These are phyloP conservation scores for Megalurothrips usitatus DNA, from an alignment of 2,888 invertebrate genomes.

Conservation along the genomic window DNA sequence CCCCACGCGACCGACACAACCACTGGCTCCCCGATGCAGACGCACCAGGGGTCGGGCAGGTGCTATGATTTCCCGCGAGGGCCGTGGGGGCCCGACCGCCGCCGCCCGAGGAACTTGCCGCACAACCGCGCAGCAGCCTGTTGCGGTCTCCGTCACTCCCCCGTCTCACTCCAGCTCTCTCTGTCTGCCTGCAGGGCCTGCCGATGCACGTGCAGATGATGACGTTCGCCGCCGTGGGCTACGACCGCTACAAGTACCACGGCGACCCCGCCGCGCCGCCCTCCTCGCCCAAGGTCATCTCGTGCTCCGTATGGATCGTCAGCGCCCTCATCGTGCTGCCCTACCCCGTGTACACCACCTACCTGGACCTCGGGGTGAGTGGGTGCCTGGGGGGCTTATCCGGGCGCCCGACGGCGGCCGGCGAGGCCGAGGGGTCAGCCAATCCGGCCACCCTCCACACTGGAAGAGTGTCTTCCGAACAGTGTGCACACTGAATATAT, in stretches of 20 bases:
- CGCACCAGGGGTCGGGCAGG: not conserved
- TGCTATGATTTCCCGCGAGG: not conserved
- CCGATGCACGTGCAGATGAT: slow-evolving; percentile 66
- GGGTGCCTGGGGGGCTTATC: no score
- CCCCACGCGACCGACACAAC: not conserved
- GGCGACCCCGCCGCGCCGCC: slow-evolving; percentile 60
- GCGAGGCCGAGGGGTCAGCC: no score
- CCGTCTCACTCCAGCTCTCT: not conserved
- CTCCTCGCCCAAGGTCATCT: slow-evolving; percentile 62
- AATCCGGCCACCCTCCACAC: no score
- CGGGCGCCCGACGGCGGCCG: no score
- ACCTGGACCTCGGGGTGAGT: slow-evolving; percentile 63
- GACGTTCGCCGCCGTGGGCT: slow-evolving; percentile 62
- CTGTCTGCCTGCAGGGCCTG: slow-evolving; percentile 57
- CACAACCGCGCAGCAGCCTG: no score
- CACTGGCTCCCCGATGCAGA: not conserved
- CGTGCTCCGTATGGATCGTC: slow-evolving; percentile 65
- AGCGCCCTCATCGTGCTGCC: slow-evolving; percentile 67
- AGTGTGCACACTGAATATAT: no score
- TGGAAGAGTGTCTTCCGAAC: no score
- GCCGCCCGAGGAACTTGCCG: no score
- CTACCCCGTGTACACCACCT: slow-evolving; percentile 67
- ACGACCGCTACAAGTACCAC: slow-evolving; percentile 62
- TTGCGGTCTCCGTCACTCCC: not conserved
- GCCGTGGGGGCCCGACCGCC: no score